phyloP scores from a whole-genome alignment of 2,113 vertebrate genomes.

The Columba janthina region DNA sequence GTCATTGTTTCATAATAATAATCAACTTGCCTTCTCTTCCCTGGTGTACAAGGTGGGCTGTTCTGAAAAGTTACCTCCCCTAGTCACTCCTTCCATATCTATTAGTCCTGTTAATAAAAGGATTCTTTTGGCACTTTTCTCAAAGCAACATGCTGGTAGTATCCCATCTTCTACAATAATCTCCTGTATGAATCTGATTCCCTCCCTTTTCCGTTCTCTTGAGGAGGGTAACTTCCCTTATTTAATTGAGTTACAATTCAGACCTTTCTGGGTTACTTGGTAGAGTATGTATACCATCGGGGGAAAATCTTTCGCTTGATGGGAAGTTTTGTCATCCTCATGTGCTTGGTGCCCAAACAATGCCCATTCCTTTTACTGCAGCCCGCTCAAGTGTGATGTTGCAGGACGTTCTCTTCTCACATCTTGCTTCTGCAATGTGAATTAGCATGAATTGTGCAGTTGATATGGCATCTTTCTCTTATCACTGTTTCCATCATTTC shows the following conservation, averaged over 20 bases:
- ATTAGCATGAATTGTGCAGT: background rate
- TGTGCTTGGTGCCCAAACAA: background rate
- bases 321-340: background rate
- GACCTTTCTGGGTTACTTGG: background rate
- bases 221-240: background rate
- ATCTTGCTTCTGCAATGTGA: background rate
- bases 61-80: background rate
- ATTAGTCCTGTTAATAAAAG: background rate
- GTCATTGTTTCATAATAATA: background rate
- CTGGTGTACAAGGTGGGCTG: background rate
- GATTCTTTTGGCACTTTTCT: background rate
- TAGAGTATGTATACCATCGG: background rate
- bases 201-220: background rate
- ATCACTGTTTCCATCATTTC: background rate
- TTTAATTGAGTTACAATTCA: background rate
- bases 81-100: background rate
- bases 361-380: background rate
- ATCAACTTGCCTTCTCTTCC: background rate
- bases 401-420: background rate
- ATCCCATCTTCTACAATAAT: background rate
- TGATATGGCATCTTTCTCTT: background rate
- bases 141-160: background rate
- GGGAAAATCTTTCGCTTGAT: background rate
- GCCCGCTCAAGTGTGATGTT: background rate
- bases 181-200: background rate